Base-by-base conservation (phyloP, 2,797 vertebrate genomes). In the Anniella stebbinsi region DNA sequence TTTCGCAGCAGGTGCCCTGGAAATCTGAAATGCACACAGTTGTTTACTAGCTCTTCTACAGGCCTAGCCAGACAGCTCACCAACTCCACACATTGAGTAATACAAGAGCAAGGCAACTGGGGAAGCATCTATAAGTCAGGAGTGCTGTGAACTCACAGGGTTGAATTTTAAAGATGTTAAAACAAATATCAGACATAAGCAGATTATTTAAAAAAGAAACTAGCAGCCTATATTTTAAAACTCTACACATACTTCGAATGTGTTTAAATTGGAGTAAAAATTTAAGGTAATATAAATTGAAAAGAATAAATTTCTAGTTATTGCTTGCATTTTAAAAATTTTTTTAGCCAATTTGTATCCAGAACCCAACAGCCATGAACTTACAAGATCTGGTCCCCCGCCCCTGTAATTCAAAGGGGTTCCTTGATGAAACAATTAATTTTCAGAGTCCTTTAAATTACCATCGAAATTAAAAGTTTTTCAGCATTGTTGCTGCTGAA, bases 1-100 rank as follows among this genome's bases (percentile, higher is more conserved):
- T 51, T 78, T 66, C 86, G 67, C 54, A 76, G 28, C 85, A 86
- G 72, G 73, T 78, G 41, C 30, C 45, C 60, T 67, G 75, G 75
- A 77, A 78, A 67, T 41, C 57, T 77, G 17, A 28, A 77, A 57
- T n/a, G 73, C 57, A 45, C 57, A 69, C 2, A 87, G 54, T 51
- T 78, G 76, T 80, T 51, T 87, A 78, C 30, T 78, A 78, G 57
- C 41, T 67, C 13, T 66, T 69, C 78, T 41, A 13, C 60, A 72
- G 36, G 30, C 13, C 18, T 48, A 80, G 18, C 57, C 84, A 85
- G 84, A 10, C 30, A 85, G n/a, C 57, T 78, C 33, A 67, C 41
- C 60, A 51, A n/a, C 15, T 63, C 21, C 41, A 67, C 30, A 36
- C 33, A 45, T 6, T 30, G 36, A 75, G 18, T 77, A 76, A 45